Percentiles rank a stretch among this genome's conserved stretches.
Evolutionary conservation across 2,113 vertebrate genomes (phyloP).

Genomic region (Copsychus sechellarum): DNA sequence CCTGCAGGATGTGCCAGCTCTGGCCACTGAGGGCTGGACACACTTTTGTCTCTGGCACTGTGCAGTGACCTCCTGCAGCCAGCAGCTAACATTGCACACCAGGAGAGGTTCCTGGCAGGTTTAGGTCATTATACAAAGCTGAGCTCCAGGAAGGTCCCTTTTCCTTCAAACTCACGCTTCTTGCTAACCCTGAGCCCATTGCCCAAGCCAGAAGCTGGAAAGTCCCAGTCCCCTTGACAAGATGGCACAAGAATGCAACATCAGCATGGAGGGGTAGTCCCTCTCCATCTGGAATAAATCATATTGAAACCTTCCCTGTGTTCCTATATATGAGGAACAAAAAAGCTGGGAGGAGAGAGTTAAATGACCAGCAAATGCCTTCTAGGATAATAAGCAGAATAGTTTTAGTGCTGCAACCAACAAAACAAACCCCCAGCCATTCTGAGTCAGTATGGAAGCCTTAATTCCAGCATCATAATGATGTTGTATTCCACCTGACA

Average conservation of each 20-base stretch:
- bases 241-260: rapidly evolving
- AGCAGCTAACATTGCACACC: rapidly evolving
- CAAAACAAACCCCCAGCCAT: not conserved
- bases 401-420: not conserved
- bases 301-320: not conserved
- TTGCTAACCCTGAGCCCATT: not conserved
- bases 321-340: not conserved
- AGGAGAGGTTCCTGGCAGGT: not conserved
- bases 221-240: not conserved
- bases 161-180: not conserved
- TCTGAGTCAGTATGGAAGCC: not conserved
- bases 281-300: not conserved
- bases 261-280: not conserved
- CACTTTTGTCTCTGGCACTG: not conserved
- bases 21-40: rapidly evolving
- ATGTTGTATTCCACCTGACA: slow-evolving; percentile 13
- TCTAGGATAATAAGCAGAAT: not conserved
- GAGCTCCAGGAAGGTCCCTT: not conserved
- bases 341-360: not conserved
- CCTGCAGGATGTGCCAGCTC: not conserved
- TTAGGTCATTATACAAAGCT: not conserved
- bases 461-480: not conserved
- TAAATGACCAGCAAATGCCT: not conserved
- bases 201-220: not conserved
- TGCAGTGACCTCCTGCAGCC: not conserved